phyloP scores from a whole-genome alignment of 2,113 vertebrate genomes.

The Ia io region DNA sequence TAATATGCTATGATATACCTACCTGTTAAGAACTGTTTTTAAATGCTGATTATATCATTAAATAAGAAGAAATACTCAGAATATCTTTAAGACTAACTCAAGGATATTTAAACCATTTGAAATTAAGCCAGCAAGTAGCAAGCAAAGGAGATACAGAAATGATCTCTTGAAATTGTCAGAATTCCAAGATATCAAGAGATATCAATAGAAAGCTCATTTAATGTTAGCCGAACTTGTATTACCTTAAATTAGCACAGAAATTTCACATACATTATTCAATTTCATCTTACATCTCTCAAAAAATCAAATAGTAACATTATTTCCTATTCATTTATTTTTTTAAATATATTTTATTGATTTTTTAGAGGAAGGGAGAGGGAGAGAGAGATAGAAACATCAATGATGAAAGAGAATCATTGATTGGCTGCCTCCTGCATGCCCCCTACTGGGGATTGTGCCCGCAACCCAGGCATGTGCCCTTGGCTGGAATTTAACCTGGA shows the following conservation, averaged over 20 bases:
- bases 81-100: not conserved
- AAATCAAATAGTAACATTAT: not conserved
- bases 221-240: not conserved
- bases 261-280: not conserved
- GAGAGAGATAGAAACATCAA: no score
- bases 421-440: no score
- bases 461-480: no score
- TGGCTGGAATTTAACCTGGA: no score
- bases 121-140: not conserved
- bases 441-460: no score
- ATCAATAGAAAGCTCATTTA: not conserved
- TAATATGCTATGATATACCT: not conserved
- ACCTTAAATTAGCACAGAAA: not conserved
- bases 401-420: no score
- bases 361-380: no score
- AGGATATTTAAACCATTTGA: not conserved
- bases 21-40: not conserved
- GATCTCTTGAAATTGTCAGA: not conserved
- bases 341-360: no score
- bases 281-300: not conserved
- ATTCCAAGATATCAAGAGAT: not conserved
- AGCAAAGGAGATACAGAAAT: not conserved
- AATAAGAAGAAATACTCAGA: not conserved
- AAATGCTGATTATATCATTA: not conserved
- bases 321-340: not conserved